These are phyloP conservation scores for Schizopygopsis malacanthus DNA, from an alignment of 2,797 vertebrate genomes.

Conservation along the genomic window DNA sequence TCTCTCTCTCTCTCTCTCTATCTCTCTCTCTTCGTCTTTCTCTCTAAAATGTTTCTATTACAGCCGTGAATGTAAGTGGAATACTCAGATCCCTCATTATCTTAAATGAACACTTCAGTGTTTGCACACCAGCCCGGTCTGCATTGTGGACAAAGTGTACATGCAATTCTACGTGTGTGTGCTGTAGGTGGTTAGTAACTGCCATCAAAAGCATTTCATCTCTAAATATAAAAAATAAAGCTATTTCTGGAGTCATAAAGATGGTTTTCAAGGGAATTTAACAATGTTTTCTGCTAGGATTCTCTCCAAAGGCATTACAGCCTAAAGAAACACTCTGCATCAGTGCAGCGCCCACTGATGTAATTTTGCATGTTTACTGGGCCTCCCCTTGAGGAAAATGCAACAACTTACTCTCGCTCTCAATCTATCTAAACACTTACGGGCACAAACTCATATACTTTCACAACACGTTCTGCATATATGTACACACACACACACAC, in stretches of 20 bases:
- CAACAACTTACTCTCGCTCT: not conserved
- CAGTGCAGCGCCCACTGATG: slow-evolving; percentile 12
- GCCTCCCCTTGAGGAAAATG: slow-evolving; percentile 15
- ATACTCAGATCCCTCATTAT: slow-evolving; percentile 50
- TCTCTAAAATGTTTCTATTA: slow-evolving; percentile 41
- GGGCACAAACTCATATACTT: slow-evolving; percentile 19
- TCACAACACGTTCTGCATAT: not conserved
- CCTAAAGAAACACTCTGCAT: slow-evolving; percentile 15
- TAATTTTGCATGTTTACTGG: slow-evolving; percentile 42
- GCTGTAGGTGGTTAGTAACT: slow-evolving; percentile 7
- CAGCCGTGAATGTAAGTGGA: slow-evolving; percentile 32
- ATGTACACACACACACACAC: slow-evolving; percentile 1
- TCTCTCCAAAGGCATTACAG: slow-evolving; percentile 22
- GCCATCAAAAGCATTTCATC: slow-evolving; percentile 34
- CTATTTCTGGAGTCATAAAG: slow-evolving; percentile 31
- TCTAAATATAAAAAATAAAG: slow-evolving; percentile 32
- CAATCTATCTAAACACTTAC: slow-evolving; percentile 15
- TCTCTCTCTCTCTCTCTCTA: not conserved
- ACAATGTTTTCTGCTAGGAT: slow-evolving; percentile 16
- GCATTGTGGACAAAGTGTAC: slow-evolving; percentile 25
- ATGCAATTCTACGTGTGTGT: not conserved
- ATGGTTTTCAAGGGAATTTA: slow-evolving; percentile 2
- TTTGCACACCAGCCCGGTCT: slow-evolving; percentile 48
- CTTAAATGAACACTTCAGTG: slow-evolving; percentile 52
- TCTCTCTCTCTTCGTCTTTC: not conserved